Conservation (phyloP, 2,797 vertebrate genomes). For the Hydrophis major region DNA sequence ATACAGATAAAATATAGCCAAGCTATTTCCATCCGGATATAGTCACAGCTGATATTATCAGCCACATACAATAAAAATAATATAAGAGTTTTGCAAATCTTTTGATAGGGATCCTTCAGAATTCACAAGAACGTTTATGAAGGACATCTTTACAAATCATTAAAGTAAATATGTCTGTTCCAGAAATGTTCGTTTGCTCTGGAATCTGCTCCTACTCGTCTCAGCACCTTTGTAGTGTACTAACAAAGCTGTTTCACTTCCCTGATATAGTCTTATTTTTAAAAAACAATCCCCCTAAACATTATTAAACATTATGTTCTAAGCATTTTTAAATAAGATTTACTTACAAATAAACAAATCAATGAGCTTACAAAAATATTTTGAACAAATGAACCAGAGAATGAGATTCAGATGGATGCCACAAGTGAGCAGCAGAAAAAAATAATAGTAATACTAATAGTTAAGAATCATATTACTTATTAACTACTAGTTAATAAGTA, state of each 20-base stretch:
- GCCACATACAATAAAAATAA: background rate
- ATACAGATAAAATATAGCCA: background rate
- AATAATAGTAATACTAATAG: background rate
- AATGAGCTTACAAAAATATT: background rate
- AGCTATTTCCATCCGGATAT: background rate
- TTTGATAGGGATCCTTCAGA: background rate
- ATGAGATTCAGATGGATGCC: background rate
- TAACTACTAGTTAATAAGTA: background rate
- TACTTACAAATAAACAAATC: background rate
- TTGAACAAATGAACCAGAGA: background rate
- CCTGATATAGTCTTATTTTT: background rate
- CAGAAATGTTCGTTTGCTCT: background rate
- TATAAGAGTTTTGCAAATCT: background rate
- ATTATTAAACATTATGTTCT: background rate
- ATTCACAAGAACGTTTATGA: background rate
- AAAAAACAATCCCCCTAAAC: background rate
- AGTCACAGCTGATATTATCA: background rate
- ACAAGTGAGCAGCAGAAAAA: background rate
- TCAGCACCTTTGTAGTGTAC: background rate
- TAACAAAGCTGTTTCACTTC: background rate
- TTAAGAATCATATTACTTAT: background rate
- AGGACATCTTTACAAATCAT: background rate
- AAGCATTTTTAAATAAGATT: background rate
- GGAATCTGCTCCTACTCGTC: background rate
- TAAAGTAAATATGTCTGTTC: background rate